Conservation (phyloP, 1,140 invertebrate genomes). For the Cydia pomonella region DNA sequence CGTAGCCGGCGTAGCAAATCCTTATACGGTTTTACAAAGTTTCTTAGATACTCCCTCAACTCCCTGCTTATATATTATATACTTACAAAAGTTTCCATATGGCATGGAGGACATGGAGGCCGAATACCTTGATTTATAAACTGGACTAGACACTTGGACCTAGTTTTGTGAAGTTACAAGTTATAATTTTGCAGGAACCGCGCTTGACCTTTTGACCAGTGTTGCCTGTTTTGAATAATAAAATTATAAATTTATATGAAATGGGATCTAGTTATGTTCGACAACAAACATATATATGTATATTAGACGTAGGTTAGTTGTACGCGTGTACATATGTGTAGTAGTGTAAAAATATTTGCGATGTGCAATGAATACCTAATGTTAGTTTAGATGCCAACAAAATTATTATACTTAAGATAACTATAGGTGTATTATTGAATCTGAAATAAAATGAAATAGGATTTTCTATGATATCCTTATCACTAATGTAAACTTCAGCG, state of each 20-base stretch:
- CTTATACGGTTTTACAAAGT: too few species aligned
- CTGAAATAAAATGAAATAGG: background rate
- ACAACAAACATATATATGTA: background rate
- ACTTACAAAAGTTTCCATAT: too few species aligned
- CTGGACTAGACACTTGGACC: background rate
- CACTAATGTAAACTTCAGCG: too few species aligned
- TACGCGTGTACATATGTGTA: slow-evolving; percentile 31
- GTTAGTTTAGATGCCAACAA: slow-evolving; percentile 31
- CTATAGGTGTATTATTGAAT: slow-evolving; percentile 2
- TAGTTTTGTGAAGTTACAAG: background rate
- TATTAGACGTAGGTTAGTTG: background rate
- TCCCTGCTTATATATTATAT: too few species aligned
- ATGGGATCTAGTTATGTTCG: background rate
- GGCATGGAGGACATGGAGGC: too few species aligned
- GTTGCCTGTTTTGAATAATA: background rate
- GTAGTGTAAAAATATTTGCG: slow-evolving; percentile 15
- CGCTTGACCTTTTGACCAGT: background rate
- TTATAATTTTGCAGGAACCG: background rate
- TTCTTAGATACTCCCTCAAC: too few species aligned
- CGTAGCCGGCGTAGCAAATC: too few species aligned
- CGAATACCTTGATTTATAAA: background rate
- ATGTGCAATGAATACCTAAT: slow-evolving; percentile 27
- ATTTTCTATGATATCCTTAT: too few species aligned
- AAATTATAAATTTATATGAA: background rate
- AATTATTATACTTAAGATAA: background rate